Evolutionary conservation across 2,113 vertebrate species (phyloP), one percentile per base, ranked within the genome.

Genomic region (Misgurnus mizolepis): DNA sequence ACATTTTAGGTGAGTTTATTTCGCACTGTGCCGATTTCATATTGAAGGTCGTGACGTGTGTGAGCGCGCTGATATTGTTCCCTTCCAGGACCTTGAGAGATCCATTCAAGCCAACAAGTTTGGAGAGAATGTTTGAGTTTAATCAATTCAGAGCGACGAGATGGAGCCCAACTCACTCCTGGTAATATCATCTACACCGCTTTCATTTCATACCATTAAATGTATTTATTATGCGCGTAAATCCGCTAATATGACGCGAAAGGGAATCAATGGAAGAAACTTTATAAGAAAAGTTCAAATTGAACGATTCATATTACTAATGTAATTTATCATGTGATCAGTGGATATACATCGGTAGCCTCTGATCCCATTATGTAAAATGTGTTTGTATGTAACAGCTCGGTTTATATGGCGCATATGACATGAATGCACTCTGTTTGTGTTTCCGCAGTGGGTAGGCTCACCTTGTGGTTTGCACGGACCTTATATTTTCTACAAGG

Each of bases 71-170:
- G 88, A 85, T 89, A 88, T 81, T 92, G 88, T 85, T 34, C 88
- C 88, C 96, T 97, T 92, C 70, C 92, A 96, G 96, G 96, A 97
- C 96, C 96, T 95, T 88, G 91, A 91, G 92, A 93, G 93, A 96
- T 96, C 95, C 96, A 96, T 97, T 97, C 95, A 96, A 95, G 95
- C 95, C 95, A 96, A 95, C 95, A 97, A 97, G 95, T 98, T 98
- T 97, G 95, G 95, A 96, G 95, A 95, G 95, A 96, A 96, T 96
- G 96, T 96, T 76, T 95, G 95, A 96, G 94, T 96, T 98, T 94
- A 96, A 97, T 98, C 95, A 95, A 96, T 96, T 96, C 95, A 97
- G 94, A 96, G 94, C 95, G 95, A 95, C 95, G 95, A 95, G 96
- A 97, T 97, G 96, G 96, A 98, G 96, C 95, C 93, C 94, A 95